A percentile compares a stretch with the other conserved stretches of the same genome.
Evolutionary conservation across 2,888 invertebrate genomes (phyloP).

Genomic region (Diloba caeruleocephala): DNA sequence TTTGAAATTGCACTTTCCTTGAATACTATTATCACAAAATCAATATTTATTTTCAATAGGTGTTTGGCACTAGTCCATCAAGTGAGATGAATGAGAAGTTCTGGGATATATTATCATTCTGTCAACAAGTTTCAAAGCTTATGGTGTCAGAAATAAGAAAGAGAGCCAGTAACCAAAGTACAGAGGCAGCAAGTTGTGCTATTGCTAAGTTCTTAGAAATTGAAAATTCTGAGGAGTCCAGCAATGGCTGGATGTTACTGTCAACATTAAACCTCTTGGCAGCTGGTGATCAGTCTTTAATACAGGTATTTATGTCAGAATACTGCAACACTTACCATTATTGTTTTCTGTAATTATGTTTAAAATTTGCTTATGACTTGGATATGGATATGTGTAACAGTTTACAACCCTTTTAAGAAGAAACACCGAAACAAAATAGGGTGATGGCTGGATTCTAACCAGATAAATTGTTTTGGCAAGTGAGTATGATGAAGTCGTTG

Average conservation of each 20-base stretch:
- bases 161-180: slow-evolving; percentile 98
- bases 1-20: too few relatives aligned
- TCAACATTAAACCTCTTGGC: slow-evolving; percentile 97
- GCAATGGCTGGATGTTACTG: slow-evolving; percentile 98
- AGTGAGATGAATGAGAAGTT: slow-evolving; percentile 99
- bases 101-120: slow-evolving; percentile 98
- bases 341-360: too few relatives aligned
- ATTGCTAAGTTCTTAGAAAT: slow-evolving; percentile 99
- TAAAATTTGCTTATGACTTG: too few relatives aligned
- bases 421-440: too few relatives aligned
- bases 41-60: slow-evolving; percentile 87
- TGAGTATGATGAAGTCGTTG: too few relatives aligned
- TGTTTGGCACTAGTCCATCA: slow-evolving; percentile 97
- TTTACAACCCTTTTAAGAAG: too few relatives aligned
- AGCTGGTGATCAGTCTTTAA: slow-evolving; percentile 96
- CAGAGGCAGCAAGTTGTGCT: slow-evolving; percentile 98
- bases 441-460: too few relatives aligned
- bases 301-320: slow-evolving; percentile 90
- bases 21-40: background rate
- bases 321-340: too few relatives aligned
- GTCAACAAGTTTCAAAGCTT: slow-evolving; percentile 97
- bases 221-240: slow-evolving; percentile 97
- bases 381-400: too few relatives aligned
- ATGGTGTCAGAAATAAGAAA: slow-evolving; percentile 99
- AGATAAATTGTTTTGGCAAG: too few relatives aligned